Conservation (phyloP, 2,888 invertebrate genomes). For the Ischnus inquisitorius region DNA sequence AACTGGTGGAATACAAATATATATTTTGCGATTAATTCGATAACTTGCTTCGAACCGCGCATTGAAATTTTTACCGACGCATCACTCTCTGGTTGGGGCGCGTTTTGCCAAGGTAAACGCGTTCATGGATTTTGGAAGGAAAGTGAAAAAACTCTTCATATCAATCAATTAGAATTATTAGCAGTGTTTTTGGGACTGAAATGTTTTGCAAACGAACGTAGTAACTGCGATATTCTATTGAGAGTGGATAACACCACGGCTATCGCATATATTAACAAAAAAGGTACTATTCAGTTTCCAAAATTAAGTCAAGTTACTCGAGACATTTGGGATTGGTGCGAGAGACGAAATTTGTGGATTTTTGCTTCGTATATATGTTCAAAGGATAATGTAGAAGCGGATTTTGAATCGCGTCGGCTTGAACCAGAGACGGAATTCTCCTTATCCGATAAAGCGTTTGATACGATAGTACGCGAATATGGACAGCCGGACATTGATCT, state of each 20-base stretch:
- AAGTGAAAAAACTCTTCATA: not conserved
- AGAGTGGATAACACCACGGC: conserved; percentile 64
- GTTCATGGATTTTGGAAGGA: not conserved
- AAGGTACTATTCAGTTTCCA: conserved; percentile 38
- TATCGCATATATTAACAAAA: conserved; percentile 59
- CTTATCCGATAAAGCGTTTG: not conserved
- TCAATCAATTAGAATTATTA: conserved; percentile 8
- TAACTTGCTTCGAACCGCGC: conserved; percentile 10
- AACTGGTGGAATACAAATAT: conserved; percentile 56
- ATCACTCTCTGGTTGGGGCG: conserved; percentile 19
- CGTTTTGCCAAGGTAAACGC: not conserved
- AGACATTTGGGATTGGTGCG: conserved; percentile 54
- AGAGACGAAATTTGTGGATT: conserved; percentile 27
- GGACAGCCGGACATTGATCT: conserved; percentile 42
- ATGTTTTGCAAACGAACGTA: conserved; percentile 37
- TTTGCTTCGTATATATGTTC: conserved; percentile 40
- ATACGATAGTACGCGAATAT: conserved; percentile 3
- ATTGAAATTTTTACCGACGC: conserved; percentile 57
- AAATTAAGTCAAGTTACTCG: conserved; percentile 35
- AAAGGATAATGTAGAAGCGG: conserved; percentile 29
- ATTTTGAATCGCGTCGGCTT: conserved; percentile 24
- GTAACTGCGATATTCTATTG: conserved; percentile 54
- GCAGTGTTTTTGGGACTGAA: conserved; percentile 37
- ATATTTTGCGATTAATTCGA: conserved; percentile 9
- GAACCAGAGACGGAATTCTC: conserved; percentile 5